Evolutionary conservation across 2,888 invertebrate genomes (phyloP).

Genomic region (Eurytoma adleriae): DNA sequence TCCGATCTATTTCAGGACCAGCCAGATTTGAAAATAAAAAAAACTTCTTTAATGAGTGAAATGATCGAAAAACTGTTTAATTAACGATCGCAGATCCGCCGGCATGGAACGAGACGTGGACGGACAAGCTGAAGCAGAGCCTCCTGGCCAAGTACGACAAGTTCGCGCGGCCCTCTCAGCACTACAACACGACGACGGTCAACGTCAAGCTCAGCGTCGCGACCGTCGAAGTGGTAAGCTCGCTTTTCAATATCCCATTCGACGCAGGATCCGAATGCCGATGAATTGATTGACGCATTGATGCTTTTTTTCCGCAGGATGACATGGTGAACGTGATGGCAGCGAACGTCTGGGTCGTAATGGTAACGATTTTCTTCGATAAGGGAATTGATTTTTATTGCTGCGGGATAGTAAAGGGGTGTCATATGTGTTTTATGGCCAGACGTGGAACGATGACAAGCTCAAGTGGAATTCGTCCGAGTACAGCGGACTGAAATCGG

Average conservation of each 20-base stretch:
- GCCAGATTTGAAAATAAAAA: too few species aligned
- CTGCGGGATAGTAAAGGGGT: background rate
- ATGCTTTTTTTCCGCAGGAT: constrained; percentile 65
- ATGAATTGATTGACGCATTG: constrained; percentile 64
- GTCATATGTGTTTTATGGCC: constrained; percentile 40
- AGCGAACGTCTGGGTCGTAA: constrained; percentile 52
- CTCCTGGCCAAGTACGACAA: constrained; percentile 80
- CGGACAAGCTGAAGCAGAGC: constrained; percentile 79
- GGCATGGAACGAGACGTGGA: constrained; percentile 78
- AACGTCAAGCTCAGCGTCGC: constrained; percentile 79
- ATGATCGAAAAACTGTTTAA: too few species aligned
- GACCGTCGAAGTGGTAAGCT: constrained; percentile 79
- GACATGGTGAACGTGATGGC: constrained; percentile 56
- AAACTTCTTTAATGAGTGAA: too few species aligned
- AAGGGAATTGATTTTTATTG: background rate
- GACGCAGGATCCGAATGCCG: too few species aligned
- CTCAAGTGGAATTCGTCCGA: constrained; percentile 83
- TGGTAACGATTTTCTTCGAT: constrained; percentile 45
- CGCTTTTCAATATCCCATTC: constrained; percentile 68
- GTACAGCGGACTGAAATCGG: constrained; percentile 80
- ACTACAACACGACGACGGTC: constrained; percentile 77
- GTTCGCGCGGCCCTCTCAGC: constrained; percentile 78
- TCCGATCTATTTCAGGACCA: too few species aligned
- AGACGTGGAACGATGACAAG: constrained; percentile 88
- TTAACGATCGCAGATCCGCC: constrained; percentile 50